These are phyloP conservation scores for Oeneis ivallda DNA, from an alignment of 2,888 invertebrate genomes.

Conservation along the genomic window DNA sequence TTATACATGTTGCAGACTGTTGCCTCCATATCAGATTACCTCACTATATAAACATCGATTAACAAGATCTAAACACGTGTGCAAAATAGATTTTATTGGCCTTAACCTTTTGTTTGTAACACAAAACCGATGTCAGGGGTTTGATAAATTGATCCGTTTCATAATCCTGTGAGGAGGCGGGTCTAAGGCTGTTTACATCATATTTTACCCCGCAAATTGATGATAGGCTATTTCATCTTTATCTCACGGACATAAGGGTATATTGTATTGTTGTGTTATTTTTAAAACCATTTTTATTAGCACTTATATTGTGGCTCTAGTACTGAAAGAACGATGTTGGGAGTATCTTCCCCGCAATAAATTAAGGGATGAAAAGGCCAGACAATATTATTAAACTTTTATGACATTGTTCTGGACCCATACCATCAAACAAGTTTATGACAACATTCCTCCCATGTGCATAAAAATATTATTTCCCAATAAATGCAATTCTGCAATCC, in stretches of 20 bases:
- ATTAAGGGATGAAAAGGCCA: no score
- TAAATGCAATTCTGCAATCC: no score
- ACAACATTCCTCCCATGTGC: no score
- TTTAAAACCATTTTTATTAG: not conserved
- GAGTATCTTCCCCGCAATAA: no score
- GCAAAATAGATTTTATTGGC: slow-evolving; percentile 18
- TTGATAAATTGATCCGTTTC: slow-evolving; percentile 33
- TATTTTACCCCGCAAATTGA: slow-evolving; percentile 16
- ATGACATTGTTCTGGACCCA: no score
- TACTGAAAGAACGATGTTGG: not conserved
- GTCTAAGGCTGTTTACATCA: slow-evolving; percentile 12
- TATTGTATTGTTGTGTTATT: slow-evolving; percentile 7
- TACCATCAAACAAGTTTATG: no score
- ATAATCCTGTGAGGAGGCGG: slow-evolving; percentile 24
- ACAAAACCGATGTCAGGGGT: slow-evolving; percentile 30
- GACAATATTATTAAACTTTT: no score
- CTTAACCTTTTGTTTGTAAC: slow-evolving; percentile 30
- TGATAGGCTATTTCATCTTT: slow-evolving; percentile 13
- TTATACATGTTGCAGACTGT: no score
- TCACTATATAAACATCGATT: not conserved
- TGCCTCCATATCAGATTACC: not conserved
- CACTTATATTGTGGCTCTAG: not conserved
- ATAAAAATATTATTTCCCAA: no score
- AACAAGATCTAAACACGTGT: slow-evolving; percentile 8
- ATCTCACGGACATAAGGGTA: not conserved